A percentile compares a stretch with the other conserved stretches of the same genome.
Evolutionary conservation across 2,888 invertebrate species (phyloP).

Genomic region (Drosophila diplacantha): DNA sequence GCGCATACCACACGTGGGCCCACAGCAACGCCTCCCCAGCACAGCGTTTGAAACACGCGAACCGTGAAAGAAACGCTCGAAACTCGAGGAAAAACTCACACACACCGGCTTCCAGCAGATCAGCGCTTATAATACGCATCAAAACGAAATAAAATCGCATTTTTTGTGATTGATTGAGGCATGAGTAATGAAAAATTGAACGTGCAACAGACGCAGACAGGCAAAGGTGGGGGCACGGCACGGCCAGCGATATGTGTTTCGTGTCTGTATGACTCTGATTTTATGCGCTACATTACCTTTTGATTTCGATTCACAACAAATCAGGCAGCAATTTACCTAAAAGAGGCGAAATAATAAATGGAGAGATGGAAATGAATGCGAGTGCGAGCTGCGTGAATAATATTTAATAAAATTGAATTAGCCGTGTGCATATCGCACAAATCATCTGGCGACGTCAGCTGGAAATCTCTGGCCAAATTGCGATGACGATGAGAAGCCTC

Average conservation of each 20-base stretch:
- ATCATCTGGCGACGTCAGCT: slow-evolving; percentile 58
- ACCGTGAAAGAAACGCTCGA: slow-evolving; percentile 62
- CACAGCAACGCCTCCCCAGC: slow-evolving; percentile 12
- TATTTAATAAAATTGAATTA: slow-evolving; percentile 65
- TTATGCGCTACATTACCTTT: slow-evolving; percentile 74
- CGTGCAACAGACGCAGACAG: slow-evolving; percentile 47
- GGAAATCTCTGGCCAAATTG: slow-evolving; percentile 57
- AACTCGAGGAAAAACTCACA: slow-evolving; percentile 21
- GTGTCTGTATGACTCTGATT: slow-evolving; percentile 71
- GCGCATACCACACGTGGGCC: slow-evolving; percentile 64
- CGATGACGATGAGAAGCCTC: slow-evolving; percentile 56
- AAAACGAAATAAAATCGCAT: slow-evolving; percentile 73
- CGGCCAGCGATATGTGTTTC: slow-evolving; percentile 57
- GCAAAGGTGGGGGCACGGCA: slow-evolving; percentile 29
- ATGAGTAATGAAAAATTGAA: slow-evolving; percentile 73
- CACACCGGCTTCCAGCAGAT: slow-evolving; percentile 44
- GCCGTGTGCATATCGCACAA: slow-evolving; percentile 43
- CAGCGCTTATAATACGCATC: slow-evolving; percentile 71
- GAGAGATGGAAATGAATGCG: slow-evolving; percentile 42
- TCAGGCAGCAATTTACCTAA: slow-evolving; percentile 67
- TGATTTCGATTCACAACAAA: slow-evolving; percentile 69
- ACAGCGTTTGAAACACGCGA: slow-evolving; percentile 21
- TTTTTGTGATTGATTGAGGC: slow-evolving; percentile 74
- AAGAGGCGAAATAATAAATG: slow-evolving; percentile 40
- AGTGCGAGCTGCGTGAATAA: slow-evolving; percentile 37